A percentile compares a stretch with the other conserved stretches of the same genome.
Evolutionary conservation across 2,113 vertebrate species (phyloP).

Genomic region (Silurus meridionalis): DNA sequence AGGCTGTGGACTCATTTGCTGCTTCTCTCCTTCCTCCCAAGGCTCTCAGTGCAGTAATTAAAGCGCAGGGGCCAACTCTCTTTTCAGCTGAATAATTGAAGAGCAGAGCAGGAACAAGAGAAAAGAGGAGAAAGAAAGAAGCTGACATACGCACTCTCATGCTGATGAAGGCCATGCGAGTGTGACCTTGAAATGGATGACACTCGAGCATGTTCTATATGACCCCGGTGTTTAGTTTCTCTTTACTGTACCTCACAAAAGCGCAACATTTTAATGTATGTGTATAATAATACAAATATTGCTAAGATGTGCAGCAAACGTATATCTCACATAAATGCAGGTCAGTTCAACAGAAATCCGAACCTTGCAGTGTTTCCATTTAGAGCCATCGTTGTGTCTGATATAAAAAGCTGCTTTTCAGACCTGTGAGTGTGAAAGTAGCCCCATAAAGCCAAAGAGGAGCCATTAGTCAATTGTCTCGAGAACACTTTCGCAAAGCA

Average conservation of each 20-base stretch:
- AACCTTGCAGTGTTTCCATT: background rate
- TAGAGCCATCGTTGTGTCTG: background rate
- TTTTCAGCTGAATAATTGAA: constrained; percentile 50
- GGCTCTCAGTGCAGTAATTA: constrained; percentile 49
- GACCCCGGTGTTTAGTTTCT: constrained; percentile 9
- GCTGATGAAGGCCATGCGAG: constrained; percentile 41
- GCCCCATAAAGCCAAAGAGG: constrained; percentile 3
- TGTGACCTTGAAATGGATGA: constrained; percentile 42
- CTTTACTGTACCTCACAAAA: background rate
- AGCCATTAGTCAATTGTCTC: constrained; percentile 6
- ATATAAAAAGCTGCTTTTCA: constrained; percentile 15
- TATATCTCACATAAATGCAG: background rate
- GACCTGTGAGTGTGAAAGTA: constrained; percentile 15
- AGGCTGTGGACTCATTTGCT: constrained; percentile 49
- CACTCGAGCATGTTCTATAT: constrained; percentile 13
- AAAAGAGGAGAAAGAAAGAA: constrained; percentile 43
- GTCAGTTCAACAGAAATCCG: background rate
- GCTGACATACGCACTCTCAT: constrained; percentile 41
- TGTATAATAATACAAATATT: background rate
- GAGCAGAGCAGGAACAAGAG: constrained; percentile 44
- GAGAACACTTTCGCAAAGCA: constrained; percentile 11
- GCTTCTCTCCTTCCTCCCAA: constrained; percentile 40
- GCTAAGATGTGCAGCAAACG: background rate
- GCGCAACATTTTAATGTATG: background rate
- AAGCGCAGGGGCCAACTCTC: constrained; percentile 43